Percentiles rank a stretch among this genome's conserved stretches.
These are phyloP conservation scores for Sepioteuthis lessoniana DNA, from an alignment of 2,888 invertebrate genomes.

Conservation along the genomic window DNA sequence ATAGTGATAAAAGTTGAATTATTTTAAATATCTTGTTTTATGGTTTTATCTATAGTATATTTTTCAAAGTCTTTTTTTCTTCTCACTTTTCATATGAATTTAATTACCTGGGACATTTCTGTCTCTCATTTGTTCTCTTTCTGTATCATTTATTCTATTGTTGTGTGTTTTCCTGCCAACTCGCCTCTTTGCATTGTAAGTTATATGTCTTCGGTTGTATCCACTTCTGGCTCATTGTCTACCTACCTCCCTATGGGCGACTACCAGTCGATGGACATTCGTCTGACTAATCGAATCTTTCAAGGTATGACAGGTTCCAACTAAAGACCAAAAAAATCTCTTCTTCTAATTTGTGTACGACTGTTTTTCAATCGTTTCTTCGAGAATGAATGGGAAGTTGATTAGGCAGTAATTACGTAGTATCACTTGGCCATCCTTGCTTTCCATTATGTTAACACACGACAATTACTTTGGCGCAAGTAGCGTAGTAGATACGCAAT, in stretches of 20 bases:
- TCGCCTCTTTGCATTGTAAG: too few species aligned
- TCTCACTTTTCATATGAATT: too few species aligned
- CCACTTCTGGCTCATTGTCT: background rate
- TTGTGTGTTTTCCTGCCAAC: too few species aligned
- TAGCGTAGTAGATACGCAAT: background rate
- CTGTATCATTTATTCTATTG: too few species aligned
- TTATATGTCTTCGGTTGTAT: background rate
- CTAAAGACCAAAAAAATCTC: background rate
- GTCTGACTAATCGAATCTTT: background rate
- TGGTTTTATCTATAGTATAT: too few species aligned
- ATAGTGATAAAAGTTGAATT: too few species aligned
- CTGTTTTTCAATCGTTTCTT: background rate
- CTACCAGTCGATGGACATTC: background rate
- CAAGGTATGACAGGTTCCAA: background rate
- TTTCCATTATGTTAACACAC: background rate
- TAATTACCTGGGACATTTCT: too few species aligned
- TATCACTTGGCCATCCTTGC: background rate
- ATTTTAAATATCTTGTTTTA: too few species aligned
- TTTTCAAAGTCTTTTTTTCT: too few species aligned
- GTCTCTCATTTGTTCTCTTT: too few species aligned
- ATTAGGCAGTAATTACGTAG: background rate
- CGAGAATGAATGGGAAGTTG: background rate
- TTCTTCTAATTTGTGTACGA: background rate
- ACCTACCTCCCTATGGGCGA: background rate
- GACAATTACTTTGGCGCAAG: background rate